Evolutionary conservation across 2,888 invertebrate genomes (phyloP), one percentile per base, ranked within the genome.

Genomic region (Dysmachus trigonus): DNA sequence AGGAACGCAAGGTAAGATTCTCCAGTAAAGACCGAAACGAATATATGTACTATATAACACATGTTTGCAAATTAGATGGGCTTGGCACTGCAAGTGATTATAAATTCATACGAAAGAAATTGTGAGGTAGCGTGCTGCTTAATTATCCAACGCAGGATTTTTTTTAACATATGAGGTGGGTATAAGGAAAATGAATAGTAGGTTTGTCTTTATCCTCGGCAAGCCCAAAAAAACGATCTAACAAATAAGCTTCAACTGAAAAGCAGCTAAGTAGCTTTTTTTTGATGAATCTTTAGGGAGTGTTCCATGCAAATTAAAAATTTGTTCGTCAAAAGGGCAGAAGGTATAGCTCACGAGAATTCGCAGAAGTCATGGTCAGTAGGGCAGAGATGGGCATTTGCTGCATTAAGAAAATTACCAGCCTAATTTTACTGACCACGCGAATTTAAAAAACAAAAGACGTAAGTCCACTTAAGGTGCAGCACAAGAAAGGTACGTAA

Each of bases 331-430:
- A 7, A 73, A 41, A 30, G 76, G 10, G 76, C 15, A 76, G 22
- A 18, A 10, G 38, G 10, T 62, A 53, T 6, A 62, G 62, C 38
- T n/a, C 38, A 15, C 38, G 10, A 35, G 47, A 77, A 51, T 77
- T 77, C 15, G 41, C 30, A 30, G 27, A 73, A 77, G 77, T 77
- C 77, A 77, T 77, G 77, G 77, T 22, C 77, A 77, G 47, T 77
- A 41, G 47, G 30, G n/a, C n/a, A 77, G 8, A 31, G 5, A 30
- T 30, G 30, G 41, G 47, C 47, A 47, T 77, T 47, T 77, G 47
- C 77, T 77, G 77, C 77, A 47, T 47, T 77, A 77, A 77, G 51
- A 41, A 77, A 77, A 77, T 77, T 77, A 27, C 30, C 47, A 27
- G 38, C 27, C 47, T 51, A 47, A 77, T 77, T 77, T 77, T 18